These are phyloP conservation scores for Empis livida DNA, from an alignment of 2,888 invertebrate genomes.

Conservation along the genomic window DNA sequence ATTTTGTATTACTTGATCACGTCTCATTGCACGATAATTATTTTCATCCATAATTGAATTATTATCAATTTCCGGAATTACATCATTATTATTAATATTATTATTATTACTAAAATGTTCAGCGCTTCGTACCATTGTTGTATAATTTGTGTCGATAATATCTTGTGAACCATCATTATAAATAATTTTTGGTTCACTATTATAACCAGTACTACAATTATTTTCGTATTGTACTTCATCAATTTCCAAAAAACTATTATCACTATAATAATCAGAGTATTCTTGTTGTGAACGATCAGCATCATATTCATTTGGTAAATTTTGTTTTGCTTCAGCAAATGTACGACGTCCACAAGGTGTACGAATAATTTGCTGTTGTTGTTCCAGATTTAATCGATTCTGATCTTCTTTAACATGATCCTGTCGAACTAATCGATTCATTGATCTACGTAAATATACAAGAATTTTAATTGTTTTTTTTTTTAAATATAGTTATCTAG, in stretches of 20 bases:
- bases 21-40: background rate
- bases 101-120: conserved; percentile 11
- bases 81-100: conserved; percentile 14
- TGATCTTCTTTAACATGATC: conserved; percentile 31
- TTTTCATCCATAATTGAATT: background rate
- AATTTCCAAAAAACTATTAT: conserved; percentile 28
- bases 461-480: background rate
- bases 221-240: conserved; percentile 32
- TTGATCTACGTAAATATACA: conserved; percentile 21
- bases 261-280: conserved; percentile 27
- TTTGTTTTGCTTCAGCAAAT: conserved; percentile 33
- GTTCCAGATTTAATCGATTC: conserved; percentile 6
- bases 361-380: conserved; percentile 11
- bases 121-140: conserved; percentile 9
- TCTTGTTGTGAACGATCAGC: conserved; percentile 20
- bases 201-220: conserved; percentile 26
- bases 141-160: background rate
- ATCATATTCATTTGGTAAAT: conserved; percentile 25
- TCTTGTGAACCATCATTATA: conserved; percentile 28
- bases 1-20: background rate
- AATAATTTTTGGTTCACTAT: conserved; percentile 31
- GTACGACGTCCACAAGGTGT: conserved; percentile 19
- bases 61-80: conserved; percentile 10
- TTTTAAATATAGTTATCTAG: too few relatives aligned
- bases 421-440: conserved; percentile 30